Base-by-base conservation (phyloP, 2,888 invertebrate species). In the Oeneis ivallda region DNA sequence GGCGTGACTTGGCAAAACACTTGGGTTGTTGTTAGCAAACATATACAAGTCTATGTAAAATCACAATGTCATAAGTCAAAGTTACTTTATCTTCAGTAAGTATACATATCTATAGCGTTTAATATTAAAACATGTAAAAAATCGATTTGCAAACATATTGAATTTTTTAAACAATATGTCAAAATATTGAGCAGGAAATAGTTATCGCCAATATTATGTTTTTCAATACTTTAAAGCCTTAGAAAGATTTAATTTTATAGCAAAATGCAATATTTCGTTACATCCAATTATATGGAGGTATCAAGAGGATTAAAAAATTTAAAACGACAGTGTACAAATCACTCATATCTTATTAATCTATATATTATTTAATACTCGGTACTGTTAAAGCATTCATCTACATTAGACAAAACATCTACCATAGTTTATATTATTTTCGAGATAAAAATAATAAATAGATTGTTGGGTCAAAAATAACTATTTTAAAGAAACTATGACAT, bases 171-270 rank as follows among this genome's bases (percentile, higher is more conserved):
- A 64, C 56, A 56, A 41, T 58, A 41, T 49, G 54, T 64, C 64
- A 41, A 68, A 68, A 69, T 67, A 65, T 67, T 69, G 69, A 67
- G 69, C 67, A 65, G 67, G 52, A 59, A 39, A n/a, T n/a, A 47
- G 19, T 64, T 64, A 67, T 62, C 53, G 67, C 62, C 69, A 59
- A 67, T 50, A 53, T 47, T 50, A 53, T 47, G 39, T 47, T 53
- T 47, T 67, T 50, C 43, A 58, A 43, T 58, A 64, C 53, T 47
- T 58, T 45, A 6, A 47, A 62, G 49, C 58, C 15, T 34, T 58
- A 47, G 19, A 62, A 32, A 47, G 26, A 54, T 54, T 54, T 45
- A 59, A 45, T 32, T 45, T 32, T 37, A 59, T 19, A 47, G 39
- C 19, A 60, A 37, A 56, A 34, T 59, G 49, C 13, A 37, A 60